Conservation (phyloP, 1,140 invertebrate genomes). For the Ectropis grisescens region DNA sequence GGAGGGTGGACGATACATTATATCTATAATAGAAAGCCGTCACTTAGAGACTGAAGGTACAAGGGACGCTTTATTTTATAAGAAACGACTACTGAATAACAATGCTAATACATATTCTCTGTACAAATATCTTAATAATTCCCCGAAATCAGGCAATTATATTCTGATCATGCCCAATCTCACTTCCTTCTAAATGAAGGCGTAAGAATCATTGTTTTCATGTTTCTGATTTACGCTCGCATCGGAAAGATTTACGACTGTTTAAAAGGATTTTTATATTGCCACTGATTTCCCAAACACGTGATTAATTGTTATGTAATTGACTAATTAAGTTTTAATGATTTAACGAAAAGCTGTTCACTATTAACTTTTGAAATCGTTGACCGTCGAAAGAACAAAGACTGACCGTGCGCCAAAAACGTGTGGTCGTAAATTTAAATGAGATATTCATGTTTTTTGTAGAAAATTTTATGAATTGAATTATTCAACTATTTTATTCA, state of each 20-base stretch:
- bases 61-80: constrained; percentile 62
- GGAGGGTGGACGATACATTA: constrained; percentile 38
- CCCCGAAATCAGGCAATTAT: constrained; percentile 47
- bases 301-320: no score
- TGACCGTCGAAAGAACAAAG: no score
- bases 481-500: no score
- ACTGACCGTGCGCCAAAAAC: no score
- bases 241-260: constrained; percentile 42
- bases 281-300: no score
- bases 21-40: constrained; percentile 43
- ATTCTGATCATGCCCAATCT: constrained; percentile 54
- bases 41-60: constrained; percentile 52
- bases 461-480: no score
- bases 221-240: constrained; percentile 43
- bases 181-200: constrained; percentile 45
- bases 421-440: no score
- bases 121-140: constrained; percentile 65
- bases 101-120: constrained; percentile 47
- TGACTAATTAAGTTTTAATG: no score
- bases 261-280: constrained; percentile 42
- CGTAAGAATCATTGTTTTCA: constrained; percentile 37
- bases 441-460: no score
- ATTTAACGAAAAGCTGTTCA: no score
- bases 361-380: no score
- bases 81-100: constrained; percentile 55